phyloP scores from a whole-genome alignment of 2,113 vertebrate genomes.

The Esox niger region DNA sequence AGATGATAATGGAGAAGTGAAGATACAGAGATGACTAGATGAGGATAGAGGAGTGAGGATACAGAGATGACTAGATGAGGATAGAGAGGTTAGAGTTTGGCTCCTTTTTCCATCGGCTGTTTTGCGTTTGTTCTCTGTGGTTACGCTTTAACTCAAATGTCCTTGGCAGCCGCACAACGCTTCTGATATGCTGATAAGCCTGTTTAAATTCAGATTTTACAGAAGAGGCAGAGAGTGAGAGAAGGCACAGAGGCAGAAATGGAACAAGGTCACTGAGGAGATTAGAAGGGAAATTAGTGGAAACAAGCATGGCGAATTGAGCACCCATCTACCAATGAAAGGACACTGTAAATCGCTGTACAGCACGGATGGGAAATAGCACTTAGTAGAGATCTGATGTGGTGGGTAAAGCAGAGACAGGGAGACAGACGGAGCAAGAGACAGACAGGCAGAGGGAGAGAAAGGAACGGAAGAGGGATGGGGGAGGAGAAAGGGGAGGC shows the following conservation, averaged over 20 bases:
- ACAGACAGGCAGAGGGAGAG: conserved; percentile 14
- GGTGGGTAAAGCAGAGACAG: background rate
- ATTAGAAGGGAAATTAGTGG: background rate
- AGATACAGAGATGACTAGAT: no score
- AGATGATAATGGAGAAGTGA: no score
- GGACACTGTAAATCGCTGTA: no score
- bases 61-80: no score
- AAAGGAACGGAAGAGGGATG: conserved; percentile 22
- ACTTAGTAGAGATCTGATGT: background rate
- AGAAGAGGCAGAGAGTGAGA: conserved; percentile 14
- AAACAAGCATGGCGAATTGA: background rate
- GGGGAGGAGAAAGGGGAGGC: conserved; percentile 17
- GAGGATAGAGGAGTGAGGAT: no score
- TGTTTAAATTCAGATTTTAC: conserved; percentile 51
- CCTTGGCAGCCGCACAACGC: conserved; percentile 52
- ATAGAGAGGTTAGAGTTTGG: no score
- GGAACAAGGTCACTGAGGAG: background rate
- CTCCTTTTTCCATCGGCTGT: no score
- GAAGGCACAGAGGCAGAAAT: background rate
- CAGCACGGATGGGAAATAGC: no score
- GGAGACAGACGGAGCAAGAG: conserved; percentile 7
- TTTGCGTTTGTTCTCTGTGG: conserved; percentile 25
- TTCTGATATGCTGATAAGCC: conserved; percentile 39
- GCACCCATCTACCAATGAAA: background rate
- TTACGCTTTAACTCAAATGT: conserved; percentile 42